Base-by-base conservation (phyloP, 2,888 invertebrate species). In the Cyaniris semiargus region DNA sequence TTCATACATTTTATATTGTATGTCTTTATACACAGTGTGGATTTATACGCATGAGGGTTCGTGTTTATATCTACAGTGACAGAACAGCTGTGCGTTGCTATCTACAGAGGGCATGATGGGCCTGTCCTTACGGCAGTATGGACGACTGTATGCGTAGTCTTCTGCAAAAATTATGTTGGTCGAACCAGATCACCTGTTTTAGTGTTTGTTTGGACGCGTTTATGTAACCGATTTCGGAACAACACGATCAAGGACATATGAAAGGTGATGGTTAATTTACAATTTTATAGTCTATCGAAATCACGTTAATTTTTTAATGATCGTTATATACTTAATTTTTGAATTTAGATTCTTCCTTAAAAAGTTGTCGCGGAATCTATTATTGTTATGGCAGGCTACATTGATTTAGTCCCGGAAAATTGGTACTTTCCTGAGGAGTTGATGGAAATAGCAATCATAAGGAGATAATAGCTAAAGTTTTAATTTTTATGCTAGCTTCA, bases 101-200 rank as follows among this genome's bases (percentile, higher is more conserved):
- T 18, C 18, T 53, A 53, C 15, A 53, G 4, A 53, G 18, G 53
- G 53, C 5, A 53, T 18, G 53, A 53, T 13, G 44, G 10, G 18
- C 66, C 66, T 66, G 6, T 66, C 31, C 66, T 31, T 66, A 66
- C 27, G 66, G 27, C 18, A 66, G 18, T 66, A 66, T 27, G 18
- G 6, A 7, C 27, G 15, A 8, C 13, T 15, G 21, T 23, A 60
- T 23, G 21, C 10, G 21, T 13, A 13, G 10, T 21, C 60, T 60
- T 23, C 4, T 60, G 23, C 18, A 66, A 27, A 66, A 27, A 66
- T 66, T 66, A 66, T 18, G 27, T 15, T 66, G 27, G 5, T 15
- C 15, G 27, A 66, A 66, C 66, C 66, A 66, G 66, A 66, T 66
- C 27, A 66, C 66, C 15, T 66, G 66, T 27, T 66, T 31, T 66